Base-by-base conservation (phyloP, 1,140 invertebrate species). In the Diuraphis noxia region DNA sequence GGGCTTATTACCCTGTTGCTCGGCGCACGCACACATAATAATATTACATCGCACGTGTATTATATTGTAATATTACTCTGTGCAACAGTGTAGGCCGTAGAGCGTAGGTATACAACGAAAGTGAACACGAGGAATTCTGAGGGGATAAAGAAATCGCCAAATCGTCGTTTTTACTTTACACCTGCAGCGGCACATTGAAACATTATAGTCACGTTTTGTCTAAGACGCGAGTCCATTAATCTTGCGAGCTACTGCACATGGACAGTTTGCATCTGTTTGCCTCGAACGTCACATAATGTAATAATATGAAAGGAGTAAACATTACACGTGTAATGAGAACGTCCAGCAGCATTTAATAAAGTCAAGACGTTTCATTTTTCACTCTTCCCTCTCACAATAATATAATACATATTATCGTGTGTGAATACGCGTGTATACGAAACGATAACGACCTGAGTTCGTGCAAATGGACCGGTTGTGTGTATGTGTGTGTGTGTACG, bases 251-350 rank as follows among this genome's bases (percentile, higher is more conserved):
- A 46, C 72, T 43, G 41, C 41, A 49, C 88, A 17, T 77, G 89
- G 89, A 91, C 89, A 91, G 89, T 91, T 91, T 91, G 89, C 89
- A 91, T 91, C 89, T 91, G 89, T 91, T 91, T 91, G 77, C 77
- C 52, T 25, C n/a, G 72, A 21, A n/a, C 56, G 23, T 13, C 52
- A 5, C 17, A 49, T 46, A 49, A 43, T 46, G 46, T 46, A 2
- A 23, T 87, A 46, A 86, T 36, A 52, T 81, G 72, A 91, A 91
- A 91, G 89, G 89, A 91, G 89, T 91, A 91, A 91, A 91, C 89
- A 91, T 91, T 81, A 91, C 89, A 91, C 89, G 89, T 91, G 89
- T 91, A 82, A 82, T 21, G 43, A 91, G 72, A 63, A 40, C 86
- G 86, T 40, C 89, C 36, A 25, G 77, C 77, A 77, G 41, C 41